Evolutionary conservation across 2,888 invertebrate genomes (phyloP), one percentile per base, ranked within the genome.

Genomic region (Acrobasis repandana): DNA sequence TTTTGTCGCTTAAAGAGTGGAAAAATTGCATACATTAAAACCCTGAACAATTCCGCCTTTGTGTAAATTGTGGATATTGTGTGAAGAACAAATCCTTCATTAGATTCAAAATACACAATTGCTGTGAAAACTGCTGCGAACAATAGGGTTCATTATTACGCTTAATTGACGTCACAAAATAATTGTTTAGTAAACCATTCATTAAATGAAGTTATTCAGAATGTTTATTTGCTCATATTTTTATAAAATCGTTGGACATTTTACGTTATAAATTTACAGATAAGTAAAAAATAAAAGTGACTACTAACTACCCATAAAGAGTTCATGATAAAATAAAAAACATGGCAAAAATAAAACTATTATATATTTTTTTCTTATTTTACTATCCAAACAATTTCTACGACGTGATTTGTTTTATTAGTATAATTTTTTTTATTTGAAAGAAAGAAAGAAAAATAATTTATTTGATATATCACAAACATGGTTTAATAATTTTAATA

Each of bases 61-160:
- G 64, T 61, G 58, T 56, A 61, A n/a, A n/a, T 47, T 54, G 60
- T 59, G 52, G 61, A 61, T 50, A 59, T 58, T 58, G 58, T 60
- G n/a, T 60, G 51, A 63, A 56, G 48, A 66, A 70, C 65, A 66
- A 73, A 69, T 65, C 61, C 61, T 63, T 71, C 67, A 67, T 74
- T 74, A 71, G 61, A 65, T 64, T 63, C 36, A 64, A 67, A 71
- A 61, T 65, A 68, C 61, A 69, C 60, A 67, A 69, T 71, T 64
- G 65, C 68, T 66, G 62, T 65, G 65, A 69, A 66, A 70, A 65
- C 50, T 49, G 59, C 63, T 64, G 63, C 63, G 64, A 72, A 75
- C 73, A 75, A 75, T 72, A 62, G 66, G 18, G 43, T 60, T 73
- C 62, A 58, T 70, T 67, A 68, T 62, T 60, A 34, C 16, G 63